phyloP scores from a whole-genome alignment of 2,797 vertebrate species.

The Macrochelys suwanniensis region DNA sequence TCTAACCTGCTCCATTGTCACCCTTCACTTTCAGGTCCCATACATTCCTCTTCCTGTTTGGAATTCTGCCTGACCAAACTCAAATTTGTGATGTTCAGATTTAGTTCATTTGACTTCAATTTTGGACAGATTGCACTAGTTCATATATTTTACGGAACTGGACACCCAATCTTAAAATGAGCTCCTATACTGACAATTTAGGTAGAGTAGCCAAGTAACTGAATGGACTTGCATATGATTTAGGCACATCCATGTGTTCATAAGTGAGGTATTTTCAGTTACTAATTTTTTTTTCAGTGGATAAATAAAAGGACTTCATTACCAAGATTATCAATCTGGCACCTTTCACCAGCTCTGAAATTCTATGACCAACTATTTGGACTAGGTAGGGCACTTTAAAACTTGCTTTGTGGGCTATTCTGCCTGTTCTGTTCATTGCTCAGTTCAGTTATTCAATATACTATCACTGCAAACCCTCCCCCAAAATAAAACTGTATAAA shows the following conservation, averaged over 20 bases:
- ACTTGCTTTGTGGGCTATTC: background rate
- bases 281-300: background rate
- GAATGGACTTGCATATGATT: background rate
- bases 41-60: background rate
- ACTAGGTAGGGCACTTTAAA: background rate
- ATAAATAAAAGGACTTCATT: background rate
- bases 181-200: background rate
- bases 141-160: background rate
- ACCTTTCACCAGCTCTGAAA: background rate
- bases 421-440: background rate
- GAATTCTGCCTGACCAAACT: background rate
- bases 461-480: background rate
- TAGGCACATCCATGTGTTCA: background rate
- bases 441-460: background rate
- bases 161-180: background rate
- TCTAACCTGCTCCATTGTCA: background rate
- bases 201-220: background rate
- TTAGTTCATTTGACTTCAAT: background rate
- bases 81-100: background rate
- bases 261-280: background rate
- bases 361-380: background rate
- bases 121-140: background rate
- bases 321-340: background rate
- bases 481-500: rapidly evolving
- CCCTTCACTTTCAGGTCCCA: background rate